Base-by-base conservation (phyloP, 2,797 vertebrate species). In the Dicrostonyx torquatus region DNA sequence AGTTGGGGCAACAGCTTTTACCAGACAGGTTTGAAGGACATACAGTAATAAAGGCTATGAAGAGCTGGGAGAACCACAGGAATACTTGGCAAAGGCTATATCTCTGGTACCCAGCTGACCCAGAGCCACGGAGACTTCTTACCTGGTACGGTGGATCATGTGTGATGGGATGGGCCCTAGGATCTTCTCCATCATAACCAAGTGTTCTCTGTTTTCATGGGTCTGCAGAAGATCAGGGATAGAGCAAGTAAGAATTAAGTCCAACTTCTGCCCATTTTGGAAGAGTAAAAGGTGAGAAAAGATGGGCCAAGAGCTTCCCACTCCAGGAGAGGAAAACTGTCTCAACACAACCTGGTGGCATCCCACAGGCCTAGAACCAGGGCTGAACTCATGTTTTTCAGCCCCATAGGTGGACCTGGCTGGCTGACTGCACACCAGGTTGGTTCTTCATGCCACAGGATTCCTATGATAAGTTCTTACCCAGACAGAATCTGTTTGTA, bases 131-230 rank as follows among this genome's bases (percentile, higher is more conserved):
- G 14, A 40, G 1, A 60, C 15, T 34, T 88, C 98, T 96, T 83
- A 99, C 98, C 98, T 98, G 20, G 98, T 99, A 85, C 97, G 98
- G 95, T 98, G 98, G 80, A 98, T 96, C 98, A 99, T 99, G 87
- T 98, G 98, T 17, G 98, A 97, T 0, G 98, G 98, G 72, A 99
- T 98, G 0, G 98, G 98, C 75, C 98, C 98, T 0, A 99, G 97
- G 96, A 99, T 98, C 90, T 98, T 98, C 77, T 99, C 98, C 98
- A 99, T 99, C 98, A 99, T 99, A 72, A 99, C 98, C 13, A 99
- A 97, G 26, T 99, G 98, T 90, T 99, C 98, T 4, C 98, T 97
- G 89, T 99, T 99, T 96, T 99, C 98, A 0, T 99, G 98, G 20
- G 98, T 99, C 98, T 99, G 70, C 24, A 43, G 72, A 91, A 91